phyloP scores from a whole-genome alignment of 1,140 invertebrate genomes.

The Aplysia californica region DNA sequence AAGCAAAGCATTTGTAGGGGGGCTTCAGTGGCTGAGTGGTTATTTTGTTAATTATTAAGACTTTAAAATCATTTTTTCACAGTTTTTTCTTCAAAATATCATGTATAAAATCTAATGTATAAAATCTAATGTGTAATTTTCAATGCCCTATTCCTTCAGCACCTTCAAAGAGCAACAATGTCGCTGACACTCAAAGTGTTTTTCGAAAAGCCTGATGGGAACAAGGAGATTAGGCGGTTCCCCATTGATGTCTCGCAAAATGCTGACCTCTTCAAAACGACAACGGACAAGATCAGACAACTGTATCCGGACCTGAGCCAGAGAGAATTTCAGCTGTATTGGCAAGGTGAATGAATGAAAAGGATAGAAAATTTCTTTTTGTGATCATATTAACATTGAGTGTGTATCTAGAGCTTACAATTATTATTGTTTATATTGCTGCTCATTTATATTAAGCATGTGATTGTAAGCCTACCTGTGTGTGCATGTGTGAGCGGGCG shows the following conservation, averaged over 20 bases:
- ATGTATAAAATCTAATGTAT: neutral
- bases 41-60: neutral
- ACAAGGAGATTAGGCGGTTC: constrained; percentile 23
- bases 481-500: too few species aligned
- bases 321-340: constrained; percentile 11
- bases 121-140: neutral
- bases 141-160: neutral
- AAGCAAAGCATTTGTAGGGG: too few species aligned
- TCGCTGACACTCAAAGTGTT: constrained; percentile 25
- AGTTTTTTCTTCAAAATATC: neutral
- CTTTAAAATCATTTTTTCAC: neutral
- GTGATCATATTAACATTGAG: neutral
- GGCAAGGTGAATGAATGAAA: constrained; percentile 6
- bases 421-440: constrained; percentile 20
- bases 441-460: constrained; percentile 18
- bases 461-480: too few species aligned
- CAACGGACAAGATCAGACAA: constrained; percentile 19
- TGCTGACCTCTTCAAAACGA: neutral
- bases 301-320: constrained; percentile 16
- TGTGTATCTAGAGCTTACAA: constrained; percentile 23
- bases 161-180: neutral
- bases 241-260: neutral
- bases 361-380: neutral
- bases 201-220: constrained; percentile 12
- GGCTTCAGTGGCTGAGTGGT: too few species aligned